Evolutionary conservation across 2,113 vertebrate species (phyloP).

Genomic region (Piprites chloris): DNA sequence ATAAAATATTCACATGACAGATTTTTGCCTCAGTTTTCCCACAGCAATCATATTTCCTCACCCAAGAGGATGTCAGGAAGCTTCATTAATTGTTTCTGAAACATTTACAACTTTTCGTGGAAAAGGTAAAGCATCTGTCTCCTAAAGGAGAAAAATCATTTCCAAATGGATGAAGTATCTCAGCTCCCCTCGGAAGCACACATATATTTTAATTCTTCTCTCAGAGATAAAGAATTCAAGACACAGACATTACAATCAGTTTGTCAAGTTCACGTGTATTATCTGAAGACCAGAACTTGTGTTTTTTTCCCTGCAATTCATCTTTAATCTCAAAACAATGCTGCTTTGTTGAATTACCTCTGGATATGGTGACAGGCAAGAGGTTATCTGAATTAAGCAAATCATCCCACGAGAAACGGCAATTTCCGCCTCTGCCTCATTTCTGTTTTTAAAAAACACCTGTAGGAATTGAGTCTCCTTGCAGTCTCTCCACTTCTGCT

Average conservation of each 20-base stretch:
- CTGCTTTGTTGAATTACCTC: background rate
- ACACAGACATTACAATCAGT: background rate
- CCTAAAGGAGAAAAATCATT: conserved; percentile 58
- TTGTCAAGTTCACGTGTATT: background rate
- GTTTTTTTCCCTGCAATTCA: background rate
- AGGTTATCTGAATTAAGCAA: background rate
- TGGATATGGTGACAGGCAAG: background rate
- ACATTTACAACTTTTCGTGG: conserved; percentile 62
- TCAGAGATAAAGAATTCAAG: conserved; percentile 25
- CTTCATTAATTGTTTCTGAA: conserved; percentile 68
- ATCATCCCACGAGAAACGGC: background rate
- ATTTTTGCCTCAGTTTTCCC: conserved; percentile 65
- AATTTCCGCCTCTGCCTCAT: background rate
- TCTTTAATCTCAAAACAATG: background rate
- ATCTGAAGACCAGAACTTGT: background rate
- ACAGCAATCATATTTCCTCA: conserved; percentile 61
- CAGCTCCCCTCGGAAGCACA: conserved; percentile 9
- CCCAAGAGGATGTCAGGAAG: conserved; percentile 57
- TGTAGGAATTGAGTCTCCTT: background rate
- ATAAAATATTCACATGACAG: conserved; percentile 62
- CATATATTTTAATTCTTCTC: background rate
- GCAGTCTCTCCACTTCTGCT: background rate
- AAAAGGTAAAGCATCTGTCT: conserved; percentile 55
- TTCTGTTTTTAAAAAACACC: background rate
- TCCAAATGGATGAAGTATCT: conserved; percentile 37